Conservation (phyloP, 2,797 vertebrate genomes). For the Balearica regulorum region DNA sequence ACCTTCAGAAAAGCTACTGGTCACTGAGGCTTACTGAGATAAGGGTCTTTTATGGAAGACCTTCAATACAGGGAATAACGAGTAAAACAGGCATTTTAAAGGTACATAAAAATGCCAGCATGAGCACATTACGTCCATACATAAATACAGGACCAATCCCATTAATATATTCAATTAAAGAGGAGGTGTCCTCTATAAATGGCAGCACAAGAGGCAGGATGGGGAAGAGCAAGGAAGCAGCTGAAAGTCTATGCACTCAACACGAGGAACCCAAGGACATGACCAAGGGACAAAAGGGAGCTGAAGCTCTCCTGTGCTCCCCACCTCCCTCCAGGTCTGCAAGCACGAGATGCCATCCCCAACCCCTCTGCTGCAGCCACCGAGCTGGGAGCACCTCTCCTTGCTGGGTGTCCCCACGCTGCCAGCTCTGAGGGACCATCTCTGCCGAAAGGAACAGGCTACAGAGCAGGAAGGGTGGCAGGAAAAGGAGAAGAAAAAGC, state of each 20-base stretch:
- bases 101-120: not conserved
- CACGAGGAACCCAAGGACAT: not conserved
- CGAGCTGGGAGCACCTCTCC: not conserved
- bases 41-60: not conserved
- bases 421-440: not conserved
- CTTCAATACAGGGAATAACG: not conserved
- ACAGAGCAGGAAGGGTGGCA: not conserved
- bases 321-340: not conserved
- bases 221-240: not conserved
- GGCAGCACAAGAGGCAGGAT: not conserved
- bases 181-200: not conserved
- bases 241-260: not conserved
- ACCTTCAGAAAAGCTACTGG: not conserved
- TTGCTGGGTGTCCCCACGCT: accelerated
- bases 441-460: not conserved
- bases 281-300: not conserved
- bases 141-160: not conserved
- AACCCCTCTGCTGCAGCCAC: not conserved
- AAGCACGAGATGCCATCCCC: not conserved
- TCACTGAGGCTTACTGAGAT: not conserved
- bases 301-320: not conserved
- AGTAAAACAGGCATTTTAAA: not conserved
- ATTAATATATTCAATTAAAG: not conserved
- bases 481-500: not conserved
- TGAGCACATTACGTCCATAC: accelerated